Evolutionary conservation across 2,113 vertebrate genomes (phyloP).

Genomic region (Rhagologus leucostigma): DNA sequence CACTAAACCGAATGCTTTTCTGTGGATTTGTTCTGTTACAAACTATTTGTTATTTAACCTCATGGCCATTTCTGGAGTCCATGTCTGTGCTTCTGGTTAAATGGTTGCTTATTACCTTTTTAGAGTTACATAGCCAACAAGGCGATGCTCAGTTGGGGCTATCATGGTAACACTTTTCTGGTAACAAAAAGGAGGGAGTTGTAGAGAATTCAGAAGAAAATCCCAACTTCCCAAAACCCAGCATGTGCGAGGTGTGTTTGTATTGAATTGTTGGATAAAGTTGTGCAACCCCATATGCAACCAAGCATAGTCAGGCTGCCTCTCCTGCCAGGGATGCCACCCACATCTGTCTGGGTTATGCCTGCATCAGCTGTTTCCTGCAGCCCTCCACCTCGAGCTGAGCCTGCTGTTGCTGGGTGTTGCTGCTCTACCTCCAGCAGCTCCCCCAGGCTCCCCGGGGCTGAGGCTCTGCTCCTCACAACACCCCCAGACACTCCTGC

Average conservation of each 20-base stretch:
- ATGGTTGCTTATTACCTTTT: neutral
- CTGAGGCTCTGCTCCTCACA: neutral
- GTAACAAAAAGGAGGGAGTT: neutral
- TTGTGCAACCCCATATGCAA: conserved; percentile 16
- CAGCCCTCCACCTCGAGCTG: neutral
- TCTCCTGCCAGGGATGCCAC: conserved; percentile 29
- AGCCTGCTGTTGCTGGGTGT: conserved; percentile 23
- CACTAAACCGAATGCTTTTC: neutral
- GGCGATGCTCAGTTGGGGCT: neutral
- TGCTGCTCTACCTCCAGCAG: neutral
- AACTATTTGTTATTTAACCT: neutral
- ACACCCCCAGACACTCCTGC: neutral
- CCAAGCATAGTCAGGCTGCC: neutral
- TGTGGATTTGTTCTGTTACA: neutral
- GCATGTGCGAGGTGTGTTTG: neutral
- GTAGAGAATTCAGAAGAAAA: neutral
- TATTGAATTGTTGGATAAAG: neutral
- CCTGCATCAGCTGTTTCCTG: conserved; percentile 27
- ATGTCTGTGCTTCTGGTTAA: neutral
- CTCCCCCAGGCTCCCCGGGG: neutral
- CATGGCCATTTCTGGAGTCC: neutral
- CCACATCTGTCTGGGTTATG: conserved; percentile 31
- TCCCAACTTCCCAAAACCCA: neutral
- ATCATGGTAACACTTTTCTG: neutral
- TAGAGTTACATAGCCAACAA: neutral